Evolutionary conservation across 2,113 vertebrate species (phyloP).

Genomic region (Brienomyrus longianalis): DNA sequence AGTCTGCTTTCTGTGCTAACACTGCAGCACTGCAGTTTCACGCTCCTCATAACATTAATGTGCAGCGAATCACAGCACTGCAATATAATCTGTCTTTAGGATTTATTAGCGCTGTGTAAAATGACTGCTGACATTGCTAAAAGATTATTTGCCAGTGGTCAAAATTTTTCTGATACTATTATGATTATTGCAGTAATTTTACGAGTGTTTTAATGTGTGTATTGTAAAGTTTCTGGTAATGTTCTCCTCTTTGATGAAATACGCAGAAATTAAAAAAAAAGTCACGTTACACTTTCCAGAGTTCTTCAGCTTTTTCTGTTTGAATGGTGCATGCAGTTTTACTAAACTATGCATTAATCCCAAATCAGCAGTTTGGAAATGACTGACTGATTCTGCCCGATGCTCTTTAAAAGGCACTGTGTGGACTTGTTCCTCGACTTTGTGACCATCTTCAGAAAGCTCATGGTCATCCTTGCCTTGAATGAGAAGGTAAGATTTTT

Average conservation of each 20-base stretch:
- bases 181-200: background rate
- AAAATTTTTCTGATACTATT: background rate
- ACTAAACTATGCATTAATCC: background rate
- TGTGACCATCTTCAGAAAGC: slow-evolving; percentile 88
- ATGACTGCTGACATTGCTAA: background rate
- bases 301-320: background rate
- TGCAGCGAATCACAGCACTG: background rate
- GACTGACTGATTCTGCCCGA: background rate
- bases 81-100: background rate
- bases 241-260: background rate
- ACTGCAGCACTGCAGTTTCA: background rate
- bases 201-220: background rate
- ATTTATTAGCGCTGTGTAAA: background rate
- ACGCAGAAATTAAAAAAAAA: background rate
- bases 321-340: background rate
- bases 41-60: background rate
- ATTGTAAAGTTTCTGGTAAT: background rate
- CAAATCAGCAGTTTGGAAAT: background rate
- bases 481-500: slow-evolving; percentile 73
- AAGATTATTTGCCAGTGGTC: background rate
- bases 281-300: background rate
- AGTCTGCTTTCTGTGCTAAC: slow-evolving; percentile 38
- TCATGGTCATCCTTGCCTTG: slow-evolving; percentile 88
- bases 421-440: slow-evolving; percentile 92
- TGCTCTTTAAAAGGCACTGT: slow-evolving; percentile 70